Evolutionary conservation across 2,797 vertebrate genomes (phyloP), one percentile per base, ranked within the genome.

Genomic region (Crossoptilon crossoptilon): DNA sequence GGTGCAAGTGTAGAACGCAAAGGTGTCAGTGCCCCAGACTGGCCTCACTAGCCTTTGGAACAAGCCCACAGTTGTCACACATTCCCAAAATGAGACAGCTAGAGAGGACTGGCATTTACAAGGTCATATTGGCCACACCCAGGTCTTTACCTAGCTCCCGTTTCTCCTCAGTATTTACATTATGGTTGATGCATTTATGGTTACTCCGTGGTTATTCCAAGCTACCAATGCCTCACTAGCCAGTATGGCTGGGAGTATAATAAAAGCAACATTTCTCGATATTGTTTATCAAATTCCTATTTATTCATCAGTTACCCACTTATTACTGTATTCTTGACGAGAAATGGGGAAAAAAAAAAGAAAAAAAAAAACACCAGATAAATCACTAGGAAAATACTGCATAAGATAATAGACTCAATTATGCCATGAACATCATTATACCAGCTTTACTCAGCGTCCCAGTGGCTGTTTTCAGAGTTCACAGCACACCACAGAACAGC

Each of bases 211-310:
- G 29, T 80, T 74, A 26, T 14, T 85, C 13, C 39, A 6, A 72
- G 67, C 60, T 84, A 64, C 56, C 72, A 78, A 72, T 56, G 41
- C 11, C 33, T 22, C 46, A 35, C 17, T 69, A 80, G 46, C 26
- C 58, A 41, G 16, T 73, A 66, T 62, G 68, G 37, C 83, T 93
- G 80, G 56, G 49, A 71, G 16, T 49, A 51, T 74, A 91, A 73
- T 64, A 64, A 46, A 86, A 85, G 9, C 4, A 76, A 33, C 81
- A 70, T 44, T 10, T 6, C 22, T 93, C 81, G 48, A 79, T 91
- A 91, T 44, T 4, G 6, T 60, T 88, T 81, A 68, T 69, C 44
- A 87, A 43, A 91, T 75, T 78, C 53, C 26, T 79, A 4, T 86
- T 78, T 71, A 66, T 44, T 84, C 48, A 64, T 26, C 33, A 62